Evolutionary conservation across 1,140 invertebrate species (phyloP).

Genomic region (Aphidius gifuensis): DNA sequence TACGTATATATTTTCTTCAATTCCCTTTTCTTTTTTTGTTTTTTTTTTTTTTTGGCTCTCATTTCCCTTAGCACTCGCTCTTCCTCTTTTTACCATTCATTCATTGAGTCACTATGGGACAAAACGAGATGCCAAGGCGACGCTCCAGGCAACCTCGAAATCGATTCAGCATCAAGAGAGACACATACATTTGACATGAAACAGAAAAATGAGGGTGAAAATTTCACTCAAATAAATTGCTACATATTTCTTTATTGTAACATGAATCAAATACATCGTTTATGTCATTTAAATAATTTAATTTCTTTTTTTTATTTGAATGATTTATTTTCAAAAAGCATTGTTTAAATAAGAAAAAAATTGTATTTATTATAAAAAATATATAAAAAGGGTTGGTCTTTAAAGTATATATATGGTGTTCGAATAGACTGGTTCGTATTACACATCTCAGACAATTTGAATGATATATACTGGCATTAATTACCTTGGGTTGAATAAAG

Average conservation of each 20-base stretch:
- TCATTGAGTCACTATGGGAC: not conserved
- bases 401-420: no score
- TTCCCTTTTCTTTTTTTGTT: not conserved
- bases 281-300: no score
- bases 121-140: not conserved
- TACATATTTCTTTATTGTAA: not conserved
- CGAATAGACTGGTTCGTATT: no score
- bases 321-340: not conserved
- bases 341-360: no score
- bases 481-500: constrained; percentile 7
- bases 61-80: not conserved
- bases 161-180: constrained; percentile 10
- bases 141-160: constrained; percentile 6
- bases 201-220: not conserved
- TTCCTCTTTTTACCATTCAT: not conserved
- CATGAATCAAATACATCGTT: no score
- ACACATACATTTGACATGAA: not conserved
- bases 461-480: constrained; percentile 3
- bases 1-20: constrained; percentile 12
- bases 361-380: no score
- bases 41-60: not conserved
- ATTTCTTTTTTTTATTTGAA: constrained; percentile 1
- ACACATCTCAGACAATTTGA: no score
- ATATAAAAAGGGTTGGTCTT: not conserved
- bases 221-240: constrained; percentile 6